Evolutionary conservation across 1,140 invertebrate species (phyloP).

Genomic region (Pogonomyrmex californicus): DNA sequence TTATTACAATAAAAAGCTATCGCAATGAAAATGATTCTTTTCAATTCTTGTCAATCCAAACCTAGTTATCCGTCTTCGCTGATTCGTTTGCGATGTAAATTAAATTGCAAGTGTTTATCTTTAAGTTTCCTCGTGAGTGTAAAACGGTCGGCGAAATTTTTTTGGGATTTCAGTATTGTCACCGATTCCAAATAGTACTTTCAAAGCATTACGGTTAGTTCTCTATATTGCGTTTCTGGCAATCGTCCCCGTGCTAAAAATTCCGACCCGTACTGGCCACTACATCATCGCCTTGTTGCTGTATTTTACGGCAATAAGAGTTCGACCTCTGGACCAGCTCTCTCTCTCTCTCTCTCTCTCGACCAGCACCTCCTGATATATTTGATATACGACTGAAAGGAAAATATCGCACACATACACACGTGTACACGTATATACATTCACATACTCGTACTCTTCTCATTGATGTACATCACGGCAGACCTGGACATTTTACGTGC

Average conservation of each 20-base stretch:
- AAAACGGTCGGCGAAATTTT: neutral
- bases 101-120: slow-evolving; percentile 9
- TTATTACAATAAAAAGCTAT: too few relatives aligned
- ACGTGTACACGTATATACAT: too few relatives aligned
- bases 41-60: neutral
- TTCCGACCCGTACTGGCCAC: slow-evolving; percentile 19
- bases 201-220: neutral
- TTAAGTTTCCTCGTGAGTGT: neutral
- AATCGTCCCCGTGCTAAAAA: slow-evolving; percentile 42
- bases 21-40: neutral
- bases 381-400: slow-evolving; percentile 55
- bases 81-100: neutral
- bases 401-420: neutral
- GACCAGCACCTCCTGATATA: slow-evolving; percentile 24
- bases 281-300: slow-evolving; percentile 54
- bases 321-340: slow-evolving; percentile 38
- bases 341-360: neutral
- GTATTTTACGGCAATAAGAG: slow-evolving; percentile 63
- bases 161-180: neutral
- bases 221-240: slow-evolving; percentile 22
- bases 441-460: neutral
- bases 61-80: neutral
- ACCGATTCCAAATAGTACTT: neutral
- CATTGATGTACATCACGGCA: neutral
- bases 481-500: neutral